These are phyloP conservation scores for Halocynthia roretzi DNA, from an alignment of 23 tunicate genomes.

Conservation along the genomic window DNA sequence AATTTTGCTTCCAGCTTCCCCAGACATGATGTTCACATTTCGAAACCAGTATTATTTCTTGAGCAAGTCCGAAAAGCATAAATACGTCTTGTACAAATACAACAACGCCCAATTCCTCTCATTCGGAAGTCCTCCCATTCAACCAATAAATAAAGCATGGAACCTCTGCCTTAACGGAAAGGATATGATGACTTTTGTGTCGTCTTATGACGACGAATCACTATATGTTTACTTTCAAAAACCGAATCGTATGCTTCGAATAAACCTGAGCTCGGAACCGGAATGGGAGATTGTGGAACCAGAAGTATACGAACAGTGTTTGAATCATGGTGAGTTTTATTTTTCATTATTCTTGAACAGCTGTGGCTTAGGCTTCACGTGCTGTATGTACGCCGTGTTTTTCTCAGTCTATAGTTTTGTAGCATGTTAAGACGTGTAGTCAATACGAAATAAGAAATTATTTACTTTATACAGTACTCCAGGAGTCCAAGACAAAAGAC, in stretches of 20 bases:
- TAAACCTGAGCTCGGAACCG: neutral
- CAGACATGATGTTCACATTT: slow-evolving; percentile 12
- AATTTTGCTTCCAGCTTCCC: slow-evolving; percentile 5
- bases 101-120: slow-evolving; percentile 33
- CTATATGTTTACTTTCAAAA: slow-evolving; percentile 42
- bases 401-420: neutral
- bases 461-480: too few relatives aligned
- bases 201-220: slow-evolving; percentile 20
- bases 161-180: slow-evolving; percentile 33
- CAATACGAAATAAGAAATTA: too few relatives aligned
- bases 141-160: slow-evolving; percentile 21
- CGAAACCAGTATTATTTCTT: slow-evolving; percentile 8
- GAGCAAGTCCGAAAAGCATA: neutral
- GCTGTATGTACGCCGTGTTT: neutral
- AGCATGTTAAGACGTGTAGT: neutral
- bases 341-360: too few relatives aligned
- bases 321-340: slow-evolving; percentile 20
- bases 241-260: slow-evolving; percentile 25
- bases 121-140: slow-evolving; percentile 19
- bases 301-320: slow-evolving; percentile 18
- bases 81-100: slow-evolving; percentile 32
- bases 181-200: slow-evolving; percentile 59
- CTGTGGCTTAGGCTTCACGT: neutral
- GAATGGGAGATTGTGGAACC: slow-evolving; percentile 30
- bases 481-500: too few relatives aligned